phyloP scores from a whole-genome alignment of 2,888 invertebrate species.

The Amphimallon solstitiale region DNA sequence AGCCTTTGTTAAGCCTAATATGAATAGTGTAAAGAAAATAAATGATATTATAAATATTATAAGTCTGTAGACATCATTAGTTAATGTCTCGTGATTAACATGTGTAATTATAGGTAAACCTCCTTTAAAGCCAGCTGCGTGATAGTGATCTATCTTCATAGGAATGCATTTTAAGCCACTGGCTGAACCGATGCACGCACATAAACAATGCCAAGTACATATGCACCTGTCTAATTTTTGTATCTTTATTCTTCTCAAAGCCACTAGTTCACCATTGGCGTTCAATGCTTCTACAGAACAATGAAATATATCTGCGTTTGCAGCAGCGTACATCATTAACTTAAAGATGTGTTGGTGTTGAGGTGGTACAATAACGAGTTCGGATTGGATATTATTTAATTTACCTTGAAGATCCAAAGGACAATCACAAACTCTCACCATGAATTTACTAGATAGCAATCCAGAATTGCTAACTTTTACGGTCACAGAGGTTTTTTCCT shows the following conservation, averaged over 20 bases:
- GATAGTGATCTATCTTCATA: conserved; percentile 63
- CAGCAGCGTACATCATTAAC: conserved; percentile 65
- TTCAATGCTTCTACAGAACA: conserved; percentile 70
- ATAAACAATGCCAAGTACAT: conserved; percentile 74
- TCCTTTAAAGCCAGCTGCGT: conserved; percentile 65
- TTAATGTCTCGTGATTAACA: conserved; percentile 54
- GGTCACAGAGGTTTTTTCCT: conserved; percentile 65
- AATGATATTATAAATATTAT: conserved; percentile 49
- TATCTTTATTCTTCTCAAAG: conserved; percentile 69
- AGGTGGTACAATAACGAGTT: conserved; percentile 66
- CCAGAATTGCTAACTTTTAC: conserved; percentile 72
- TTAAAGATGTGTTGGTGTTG: conserved; percentile 66
- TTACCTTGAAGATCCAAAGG: conserved; percentile 62
- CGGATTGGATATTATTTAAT: conserved; percentile 60
- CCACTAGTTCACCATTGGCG: conserved; percentile 67
- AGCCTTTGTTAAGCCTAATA: conserved; percentile 68
- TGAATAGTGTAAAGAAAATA: conserved; percentile 54
- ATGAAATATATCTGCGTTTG: conserved; percentile 64
- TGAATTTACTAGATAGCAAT: conserved; percentile 63
- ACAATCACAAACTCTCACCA: conserved; percentile 60
- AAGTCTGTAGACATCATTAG: conserved; percentile 55
- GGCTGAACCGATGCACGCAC: conserved; percentile 67
- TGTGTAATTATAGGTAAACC: conserved; percentile 59
- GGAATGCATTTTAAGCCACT: conserved; percentile 61
- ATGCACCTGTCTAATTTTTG: conserved; percentile 71